phyloP scores from a whole-genome alignment of 2,888 invertebrate species.

The Andrena praecox region DNA sequence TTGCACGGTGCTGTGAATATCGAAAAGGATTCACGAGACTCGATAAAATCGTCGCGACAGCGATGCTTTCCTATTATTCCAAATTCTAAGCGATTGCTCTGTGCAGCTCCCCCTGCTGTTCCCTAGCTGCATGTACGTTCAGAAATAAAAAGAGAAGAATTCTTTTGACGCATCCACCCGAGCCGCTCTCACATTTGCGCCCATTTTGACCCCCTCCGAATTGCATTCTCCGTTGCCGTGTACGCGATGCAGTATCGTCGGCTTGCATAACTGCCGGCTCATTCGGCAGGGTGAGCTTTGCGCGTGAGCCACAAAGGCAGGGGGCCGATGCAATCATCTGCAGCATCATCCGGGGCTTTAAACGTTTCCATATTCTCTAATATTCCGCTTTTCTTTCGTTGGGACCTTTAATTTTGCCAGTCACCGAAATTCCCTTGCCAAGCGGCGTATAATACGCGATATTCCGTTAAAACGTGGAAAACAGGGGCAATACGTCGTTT shows the following conservation, averaged over 20 bases:
- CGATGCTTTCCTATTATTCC: constrained; percentile 12
- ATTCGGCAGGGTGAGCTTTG: constrained; percentile 15
- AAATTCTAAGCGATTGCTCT: constrained; percentile 16
- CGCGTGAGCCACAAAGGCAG: constrained; percentile 35
- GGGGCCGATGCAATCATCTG: constrained; percentile 43
- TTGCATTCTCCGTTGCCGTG: constrained; percentile 38
- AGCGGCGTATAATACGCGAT: not conserved
- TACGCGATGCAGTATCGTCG: constrained; percentile 31
- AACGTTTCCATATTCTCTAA: constrained; percentile 21
- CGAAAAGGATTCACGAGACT: not conserved
- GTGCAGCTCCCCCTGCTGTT: not conserved
- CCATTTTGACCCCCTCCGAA: constrained; percentile 22
- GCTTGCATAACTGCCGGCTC: constrained; percentile 48
- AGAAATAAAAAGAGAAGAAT: constrained; percentile 4
- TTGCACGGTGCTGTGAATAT: no score
- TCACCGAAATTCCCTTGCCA: not conserved
- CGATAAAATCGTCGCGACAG: not conserved
- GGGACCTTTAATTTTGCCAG: not conserved
- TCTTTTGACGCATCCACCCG: constrained; percentile 24
- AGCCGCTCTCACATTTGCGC: constrained; percentile 3
- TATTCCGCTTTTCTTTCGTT: constrained; percentile 8
- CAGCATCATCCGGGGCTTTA: constrained; percentile 22
- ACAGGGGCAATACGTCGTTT: not conserved
- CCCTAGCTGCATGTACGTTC: not conserved
- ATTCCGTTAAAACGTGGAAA: not conserved